Evolutionary conservation across 2,888 invertebrate genomes (phyloP), one percentile per base, ranked within the genome.

Genomic region (Melanargia galathea): DNA sequence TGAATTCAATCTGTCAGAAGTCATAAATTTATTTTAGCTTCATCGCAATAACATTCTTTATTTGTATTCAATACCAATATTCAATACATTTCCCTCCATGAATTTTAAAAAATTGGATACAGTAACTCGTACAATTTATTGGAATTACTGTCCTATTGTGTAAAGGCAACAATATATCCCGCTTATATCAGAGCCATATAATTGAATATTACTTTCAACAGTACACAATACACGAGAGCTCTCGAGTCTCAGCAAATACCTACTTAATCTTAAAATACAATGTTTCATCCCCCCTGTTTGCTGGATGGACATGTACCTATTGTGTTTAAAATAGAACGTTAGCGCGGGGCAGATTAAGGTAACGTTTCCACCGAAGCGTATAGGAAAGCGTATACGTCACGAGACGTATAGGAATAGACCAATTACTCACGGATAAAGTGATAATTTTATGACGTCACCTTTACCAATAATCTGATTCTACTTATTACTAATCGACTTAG

Each of bases 231-330:
- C 8, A 43, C 8, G 43, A 18, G 18, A 18, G 8, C 5, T 46
- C 45, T 46, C 35, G 13, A 38, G 30, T 57, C 63, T 63, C 63
- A 4, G 60, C 51, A 38, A 62, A 62, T 56, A 59, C 45, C 45
- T 46, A 18, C 24, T 57, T 55, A 58, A 46, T 66, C 48, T 66
- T 40, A 48, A 24, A 33, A 63, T 30, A 61, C 60, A 59, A 18
- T 55, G 20, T 22, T 46, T 46, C 45, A 18, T 54, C 52, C 48
- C n/a, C 22, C 35, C 10, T 52, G 24, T 63, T 57, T 57, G 60
- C 52, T 52, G 16, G 18, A 18, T 6, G 43, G 30, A 51, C 51
- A n/a, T n/a, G n/a, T n/a, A 8, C 24, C 51, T 61, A 45, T 35
- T 43, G 51, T 30, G 51, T 45, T 60, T 49, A 60, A 52, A 71